Base-by-base conservation (phyloP, 2,888 invertebrate genomes). In the Amblyjoppa fuscipennis region DNA sequence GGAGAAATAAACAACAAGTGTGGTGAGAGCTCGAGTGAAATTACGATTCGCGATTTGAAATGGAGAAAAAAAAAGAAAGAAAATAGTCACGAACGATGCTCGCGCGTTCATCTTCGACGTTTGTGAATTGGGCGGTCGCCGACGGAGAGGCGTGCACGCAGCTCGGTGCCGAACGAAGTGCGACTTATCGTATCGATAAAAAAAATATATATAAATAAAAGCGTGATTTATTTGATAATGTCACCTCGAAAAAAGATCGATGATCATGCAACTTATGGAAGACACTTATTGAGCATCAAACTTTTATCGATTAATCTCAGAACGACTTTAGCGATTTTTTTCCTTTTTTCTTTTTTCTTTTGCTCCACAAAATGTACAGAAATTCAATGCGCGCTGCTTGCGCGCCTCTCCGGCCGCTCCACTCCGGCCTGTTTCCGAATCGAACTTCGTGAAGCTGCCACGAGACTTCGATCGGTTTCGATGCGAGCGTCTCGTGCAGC, bases 1-100 rank as follows among this genome's bases (percentile, higher is more conserved):
- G 81, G 85, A 88, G 86, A 88, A 88, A 87, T 88, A 85, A 87
- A 88, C 77, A 86, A 82, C 85, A 74, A 82, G 69, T 31, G 70
- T 20, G 75, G 71, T 77, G 74, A 85, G 59, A 85, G 66, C 59
- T 34, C 49, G 59, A 74, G 41, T 49, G 51, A 66, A 45, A 66
- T 66, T 66, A 13, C 81, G 75, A 59, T 70, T 71, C 73, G 68
- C 20, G 28, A 38, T 9, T 38, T 38, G 20, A 38, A 56, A 45
- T 38, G 31, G 9, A 51, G 0, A 11, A 13, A 13, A 9, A 41
- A 41, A 9, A 41, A 41, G 20, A 41, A 41, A 41, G 9, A 45
- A 13, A 3, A 45, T 13, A 11, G 51, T 38, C 13, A 51, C 56
- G 45, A 61, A 51, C 68, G 69, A 77, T 34, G 69, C 34, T 70